Evolutionary conservation across 2,888 invertebrate genomes (phyloP), one percentile per base, ranked within the genome.

Genomic region (Drosophila longiperda): DNA sequence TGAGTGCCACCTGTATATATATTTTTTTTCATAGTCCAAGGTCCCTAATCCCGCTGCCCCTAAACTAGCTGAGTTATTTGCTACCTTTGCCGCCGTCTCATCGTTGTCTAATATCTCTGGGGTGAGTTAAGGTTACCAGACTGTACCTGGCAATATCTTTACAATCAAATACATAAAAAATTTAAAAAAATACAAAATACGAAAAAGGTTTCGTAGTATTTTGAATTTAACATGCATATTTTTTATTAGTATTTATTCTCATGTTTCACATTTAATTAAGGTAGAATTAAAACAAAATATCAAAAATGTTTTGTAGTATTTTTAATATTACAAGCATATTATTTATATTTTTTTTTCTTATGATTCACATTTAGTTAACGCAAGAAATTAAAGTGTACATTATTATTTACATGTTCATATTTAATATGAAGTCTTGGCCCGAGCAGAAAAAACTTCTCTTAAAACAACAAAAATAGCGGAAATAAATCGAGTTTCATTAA

Each of bases 1-100:
- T 63, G 71, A 40, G 54, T 60, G 67, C 60, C 78, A 78, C 77
- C 81, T 78, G 78, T 73, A 57, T 54, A 32, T 49, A 17, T 49
- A 23, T 23, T 23, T 23, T 23, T n/a, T n/a, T 50, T 36, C 29
- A 32, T 33, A 15, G 58, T 59, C 57, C 71, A 54, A 53, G 52
- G 52, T 50, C 49, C 59, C 72, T 82, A 66, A 77, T 77, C 81
- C 73, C 52, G 61, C 42, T 38, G 45, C 50, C 68, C 83, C 85
- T 83, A 88, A 83, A 88, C 60, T 77, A 76, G 52, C 86, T 85
- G 65, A 77, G 45, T 88, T 83, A 86, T 89, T 69, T 64, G 70
- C 66, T 59, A 17, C 26, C 36, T 55, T 33, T 60, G 34, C 23
- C 66, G 33, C 33, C 20, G 32, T 45, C 45, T 49, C 55, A 48